Percentiles rank a stretch among this genome's conserved stretches.
These are phyloP conservation scores for Gnathonemus echidnorhynchus DNA, from an alignment of 2,113 vertebrate species.

Conservation along the genomic window DNA sequence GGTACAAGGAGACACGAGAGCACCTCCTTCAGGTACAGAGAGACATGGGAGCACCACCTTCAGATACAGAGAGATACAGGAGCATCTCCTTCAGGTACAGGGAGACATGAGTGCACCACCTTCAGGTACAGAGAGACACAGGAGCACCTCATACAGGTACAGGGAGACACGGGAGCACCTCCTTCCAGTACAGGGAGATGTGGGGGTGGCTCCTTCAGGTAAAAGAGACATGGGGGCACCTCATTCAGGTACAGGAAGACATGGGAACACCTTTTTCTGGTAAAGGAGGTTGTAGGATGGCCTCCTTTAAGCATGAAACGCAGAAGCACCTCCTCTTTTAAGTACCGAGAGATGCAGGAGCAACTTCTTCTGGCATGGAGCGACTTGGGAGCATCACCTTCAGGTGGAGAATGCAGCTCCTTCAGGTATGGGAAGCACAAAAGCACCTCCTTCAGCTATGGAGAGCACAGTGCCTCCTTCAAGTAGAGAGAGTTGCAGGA, in stretches of 20 bases:
- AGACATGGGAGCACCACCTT: too few relatives aligned
- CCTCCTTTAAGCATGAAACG: not conserved
- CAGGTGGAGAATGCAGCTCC: not conserved
- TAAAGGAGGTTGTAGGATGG: not conserved
- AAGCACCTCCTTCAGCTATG: not conserved
- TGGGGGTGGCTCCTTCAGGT: too few relatives aligned
- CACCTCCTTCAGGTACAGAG: too few relatives aligned
- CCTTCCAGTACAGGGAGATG: too few relatives aligned
- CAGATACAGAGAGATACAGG: too few relatives aligned
- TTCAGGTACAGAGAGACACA: not conserved
- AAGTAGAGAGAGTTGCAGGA: not conserved
- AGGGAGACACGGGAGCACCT: too few relatives aligned
- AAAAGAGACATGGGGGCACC: too few relatives aligned
- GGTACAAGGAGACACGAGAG: too few relatives aligned
- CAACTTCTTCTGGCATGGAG: not conserved
- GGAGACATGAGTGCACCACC: not conserved
- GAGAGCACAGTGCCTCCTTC: too few relatives aligned
- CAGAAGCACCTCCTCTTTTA: not conserved
- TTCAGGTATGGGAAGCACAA: not conserved
- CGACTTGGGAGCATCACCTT: not conserved
- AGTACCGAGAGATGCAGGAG: not conserved
- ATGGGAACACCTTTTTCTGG: not conserved
- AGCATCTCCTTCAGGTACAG: not conserved
- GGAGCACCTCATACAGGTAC: too few relatives aligned
- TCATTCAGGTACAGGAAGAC: too few relatives aligned